These are phyloP conservation scores for Amorpha juglandis DNA, from an alignment of 2,888 invertebrate genomes.

Conservation along the genomic window DNA sequence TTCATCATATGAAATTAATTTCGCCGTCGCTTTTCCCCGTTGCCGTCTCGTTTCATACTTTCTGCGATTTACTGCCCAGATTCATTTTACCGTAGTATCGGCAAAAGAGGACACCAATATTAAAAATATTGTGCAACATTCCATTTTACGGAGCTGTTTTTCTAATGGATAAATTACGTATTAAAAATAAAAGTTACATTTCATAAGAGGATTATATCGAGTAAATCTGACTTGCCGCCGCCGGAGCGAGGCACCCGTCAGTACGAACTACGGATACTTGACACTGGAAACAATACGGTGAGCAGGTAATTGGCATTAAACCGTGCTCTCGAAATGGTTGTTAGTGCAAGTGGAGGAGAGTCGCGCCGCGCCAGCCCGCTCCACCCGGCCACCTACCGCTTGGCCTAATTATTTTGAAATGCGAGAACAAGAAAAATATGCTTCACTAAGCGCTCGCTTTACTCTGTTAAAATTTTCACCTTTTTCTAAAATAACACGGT, in stretches of 20 bases:
- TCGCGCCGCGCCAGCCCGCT: conserved; percentile 31
- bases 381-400: conserved; percentile 42
- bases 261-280: conserved; percentile 59
- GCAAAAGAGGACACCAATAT: conserved; percentile 58
- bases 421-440: conserved; percentile 52
- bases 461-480: conserved; percentile 27
- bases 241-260: conserved; percentile 26
- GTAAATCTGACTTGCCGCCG: conserved; percentile 5
- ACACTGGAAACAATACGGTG: conserved; percentile 63
- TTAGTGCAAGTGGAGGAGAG: conserved; percentile 56
- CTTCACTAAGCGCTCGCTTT: conserved; percentile 42
- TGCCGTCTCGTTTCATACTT: conserved; percentile 64
- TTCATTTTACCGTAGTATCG: conserved; percentile 68
- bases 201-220: conserved; percentile 26
- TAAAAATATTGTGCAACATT: conserved; percentile 55
- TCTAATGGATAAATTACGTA: not conserved
- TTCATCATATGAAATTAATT: conserved; percentile 82
- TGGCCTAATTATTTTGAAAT: conserved; percentile 69
- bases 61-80: conserved; percentile 72
- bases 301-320: conserved; percentile 75
- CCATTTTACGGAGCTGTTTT: not conserved
- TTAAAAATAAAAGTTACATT: conserved; percentile 18
- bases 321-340: conserved; percentile 62
- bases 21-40: conserved; percentile 60
- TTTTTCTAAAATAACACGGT: conserved; percentile 18